Conservation (phyloP, 2,888 invertebrate genomes). For the Phorcus lineatus region DNA sequence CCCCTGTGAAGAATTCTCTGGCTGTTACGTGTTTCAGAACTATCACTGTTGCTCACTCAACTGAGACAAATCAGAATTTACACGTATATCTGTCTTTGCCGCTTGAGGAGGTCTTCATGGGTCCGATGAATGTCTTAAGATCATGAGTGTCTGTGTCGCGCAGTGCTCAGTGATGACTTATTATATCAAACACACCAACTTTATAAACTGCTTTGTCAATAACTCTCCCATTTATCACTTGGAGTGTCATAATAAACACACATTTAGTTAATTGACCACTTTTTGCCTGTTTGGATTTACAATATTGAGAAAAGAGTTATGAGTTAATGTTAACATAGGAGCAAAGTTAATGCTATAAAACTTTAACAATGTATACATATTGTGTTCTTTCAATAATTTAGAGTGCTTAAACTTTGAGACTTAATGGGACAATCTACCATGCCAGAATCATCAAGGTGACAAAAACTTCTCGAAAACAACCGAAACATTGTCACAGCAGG, state of each 20-base stretch:
- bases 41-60: background rate
- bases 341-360: background rate
- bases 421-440: no score
- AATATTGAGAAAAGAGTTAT: background rate
- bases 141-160: background rate
- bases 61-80: slow-evolving; percentile 17
- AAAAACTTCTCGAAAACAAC: no score
- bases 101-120: background rate
- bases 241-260: background rate
- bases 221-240: background rate
- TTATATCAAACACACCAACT: slow-evolving; percentile 7
- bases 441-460: no score
- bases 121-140: background rate
- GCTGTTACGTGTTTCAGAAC: background rate
- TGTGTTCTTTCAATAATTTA: no score
- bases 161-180: background rate
- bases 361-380: background rate
- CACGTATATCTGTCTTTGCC: slow-evolving; percentile 18
- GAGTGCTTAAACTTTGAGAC: no score
- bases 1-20: background rate
- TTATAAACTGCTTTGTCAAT: background rate
- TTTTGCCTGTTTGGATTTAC: background rate
- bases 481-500: no score
- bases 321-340: background rate
- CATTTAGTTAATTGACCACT: background rate